These are phyloP conservation scores for Hirundichthys speculiger DNA, from an alignment of 2,113 vertebrate genomes.

Conservation along the genomic window DNA sequence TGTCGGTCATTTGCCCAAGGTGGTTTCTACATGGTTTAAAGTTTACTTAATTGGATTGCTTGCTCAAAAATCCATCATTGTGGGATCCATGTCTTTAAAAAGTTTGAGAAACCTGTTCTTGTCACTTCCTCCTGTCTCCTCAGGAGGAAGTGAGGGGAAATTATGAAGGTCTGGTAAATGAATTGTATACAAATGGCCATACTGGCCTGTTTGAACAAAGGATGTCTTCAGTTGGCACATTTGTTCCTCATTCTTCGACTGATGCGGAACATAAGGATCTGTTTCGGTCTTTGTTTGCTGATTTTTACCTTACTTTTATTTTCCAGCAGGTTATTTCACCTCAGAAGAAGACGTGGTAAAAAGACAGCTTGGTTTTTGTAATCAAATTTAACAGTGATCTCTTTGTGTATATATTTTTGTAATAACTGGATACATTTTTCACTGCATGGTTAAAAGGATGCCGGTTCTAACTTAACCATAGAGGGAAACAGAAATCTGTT, in stretches of 20 bases:
- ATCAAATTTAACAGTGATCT: conserved; percentile 3
- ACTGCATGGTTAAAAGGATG: conserved; percentile 45
- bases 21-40: not conserved
- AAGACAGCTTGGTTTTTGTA: not conserved
- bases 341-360: conserved; percentile 60
- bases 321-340: conserved; percentile 53
- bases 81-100: not conserved
- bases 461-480: conserved; percentile 33
- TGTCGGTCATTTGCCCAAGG: too few species aligned
- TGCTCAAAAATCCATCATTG: not conserved
- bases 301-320: conserved; percentile 31
- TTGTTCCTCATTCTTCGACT: conserved; percentile 3
- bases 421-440: conserved; percentile 27
- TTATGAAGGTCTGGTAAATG: not conserved
- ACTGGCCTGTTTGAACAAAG: conserved; percentile 16
- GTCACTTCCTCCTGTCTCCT: conserved; percentile 9
- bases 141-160: conserved; percentile 23
- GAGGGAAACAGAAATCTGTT: conserved; percentile 51
- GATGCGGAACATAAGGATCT: not conserved
- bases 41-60: not conserved
- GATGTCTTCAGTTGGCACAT: not conserved
- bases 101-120: conserved; percentile 36
- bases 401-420: conserved; percentile 6
- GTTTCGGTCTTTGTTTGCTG: conserved; percentile 12
- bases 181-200: not conserved